Percentiles rank a stretch among this genome's conserved stretches.
Evolutionary conservation across 2,888 invertebrate genomes (phyloP).

Genomic region (Crioceris asparagi): DNA sequence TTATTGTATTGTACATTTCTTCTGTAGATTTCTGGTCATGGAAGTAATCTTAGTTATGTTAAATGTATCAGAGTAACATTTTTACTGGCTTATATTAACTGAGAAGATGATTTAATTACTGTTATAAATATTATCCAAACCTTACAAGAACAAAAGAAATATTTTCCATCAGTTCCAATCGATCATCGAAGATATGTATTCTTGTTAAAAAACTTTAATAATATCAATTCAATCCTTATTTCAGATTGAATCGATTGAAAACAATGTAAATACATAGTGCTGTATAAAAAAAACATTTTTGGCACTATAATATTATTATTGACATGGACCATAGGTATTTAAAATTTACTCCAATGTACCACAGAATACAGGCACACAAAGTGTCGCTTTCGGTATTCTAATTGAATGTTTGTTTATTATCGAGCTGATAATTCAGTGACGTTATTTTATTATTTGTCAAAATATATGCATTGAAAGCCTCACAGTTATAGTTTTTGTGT

Average conservation of each 20-base stretch:
- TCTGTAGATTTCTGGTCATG: no score
- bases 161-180: no score
- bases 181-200: no score
- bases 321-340: conserved; percentile 15
- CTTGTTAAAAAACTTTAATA: no score
- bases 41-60: no score
- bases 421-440: conserved; percentile 15
- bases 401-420: conserved; percentile 18
- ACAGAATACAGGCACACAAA: not conserved
- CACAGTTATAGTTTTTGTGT: no score
- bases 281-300: conserved; percentile 14
- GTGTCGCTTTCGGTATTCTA: conserved; percentile 5
- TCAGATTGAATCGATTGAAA: conserved; percentile 6
- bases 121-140: no score
- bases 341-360: conserved; percentile 1
- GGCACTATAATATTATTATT: conserved; percentile 9
- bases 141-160: no score
- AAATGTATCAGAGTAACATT: no score
- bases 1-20: no score
- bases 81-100: no score
- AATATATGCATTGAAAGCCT: conserved; percentile 21
- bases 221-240: conserved; percentile 7
- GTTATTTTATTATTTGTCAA: conserved; percentile 19
- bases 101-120: no score
- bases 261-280: conserved; percentile 13